These are phyloP conservation scores for Anguilla rostrata DNA, from an alignment of 2,113 vertebrate species.

Conservation along the genomic window DNA sequence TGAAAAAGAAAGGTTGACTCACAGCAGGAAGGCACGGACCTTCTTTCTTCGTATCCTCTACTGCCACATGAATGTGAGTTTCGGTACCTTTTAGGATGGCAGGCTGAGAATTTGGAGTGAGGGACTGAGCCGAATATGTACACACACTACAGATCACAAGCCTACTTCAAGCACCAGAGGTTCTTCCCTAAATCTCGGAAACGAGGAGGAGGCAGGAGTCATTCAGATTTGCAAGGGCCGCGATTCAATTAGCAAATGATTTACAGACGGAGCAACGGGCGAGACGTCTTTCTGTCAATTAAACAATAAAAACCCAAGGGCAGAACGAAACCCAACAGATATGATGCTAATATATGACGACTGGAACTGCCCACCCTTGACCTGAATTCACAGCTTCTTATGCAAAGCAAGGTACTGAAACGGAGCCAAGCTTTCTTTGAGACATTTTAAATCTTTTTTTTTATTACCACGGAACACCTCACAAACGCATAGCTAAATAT, in stretches of 20 bases:
- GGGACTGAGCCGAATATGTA: too few relatives aligned
- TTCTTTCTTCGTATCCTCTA: background rate
- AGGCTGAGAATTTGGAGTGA: too few relatives aligned
- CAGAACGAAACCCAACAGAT: background rate
- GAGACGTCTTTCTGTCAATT: background rate
- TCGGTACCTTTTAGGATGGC: background rate
- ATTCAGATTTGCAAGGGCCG: background rate
- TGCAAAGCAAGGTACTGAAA: background rate
- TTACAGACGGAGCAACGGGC: background rate
- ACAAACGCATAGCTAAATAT: constrained; percentile 18
- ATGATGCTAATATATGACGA: background rate
- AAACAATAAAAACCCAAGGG: background rate
- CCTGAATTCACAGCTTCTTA: background rate
- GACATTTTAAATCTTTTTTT: background rate
- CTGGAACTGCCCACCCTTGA: background rate
- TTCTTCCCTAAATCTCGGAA: too few relatives aligned
- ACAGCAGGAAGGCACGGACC: background rate
- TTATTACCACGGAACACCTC: constrained; percentile 7
- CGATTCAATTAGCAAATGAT: background rate
- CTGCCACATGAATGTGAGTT: background rate
- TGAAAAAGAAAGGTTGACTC: background rate
- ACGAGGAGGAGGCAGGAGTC: background rate
- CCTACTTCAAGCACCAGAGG: background rate
- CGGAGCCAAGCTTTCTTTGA: background rate
- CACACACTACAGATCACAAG: too few relatives aligned